Base-by-base conservation (phyloP, 2,888 invertebrate species). In the Kuschelorhynchus macadamiae region DNA sequence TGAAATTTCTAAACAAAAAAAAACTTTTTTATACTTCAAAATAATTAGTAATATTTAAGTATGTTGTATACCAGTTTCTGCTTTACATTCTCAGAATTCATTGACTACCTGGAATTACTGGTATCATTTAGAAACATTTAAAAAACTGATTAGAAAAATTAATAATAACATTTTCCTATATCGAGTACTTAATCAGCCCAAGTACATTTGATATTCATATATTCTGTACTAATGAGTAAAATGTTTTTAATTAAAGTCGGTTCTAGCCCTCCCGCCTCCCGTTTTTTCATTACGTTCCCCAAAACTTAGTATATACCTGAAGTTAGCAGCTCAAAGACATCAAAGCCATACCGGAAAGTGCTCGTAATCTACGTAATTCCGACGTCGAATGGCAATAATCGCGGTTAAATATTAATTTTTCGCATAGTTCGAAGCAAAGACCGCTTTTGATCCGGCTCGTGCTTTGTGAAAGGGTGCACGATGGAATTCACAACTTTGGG, bases 321-420 rank as follows among this genome's bases (percentile, higher is more conserved):
- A 60, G 49, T 59, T 55, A 12, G 50, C 12, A 46, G 8, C 59
- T 67, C 70, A 70, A 70, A 70, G 70, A 67, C 70, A 70, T 70
- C 70, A 70, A 70, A 70, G 70, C 67, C 67, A 49, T 67, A 46
- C 70, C 70, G 59, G 62, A 59, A 67, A 67, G 67, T 64, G 70
- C 67, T 67, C 55, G 59, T 70, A 70, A 70, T 70, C 70, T 59
- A 57, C 66, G 66, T 66, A 70, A 70, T 70, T 70, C 49, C 62
- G 57, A 56, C 67, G 67, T 57, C 59, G 67, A 66, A 67, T 41
- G 64, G 55, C 62, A 67, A 70, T 70, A 67, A 67, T 67, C 67
- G 70, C 63, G 77, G 80, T 77, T 76, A 81, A 80, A 81, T 81
- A 82, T 81, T 82, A 82, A 82, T 82, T 82, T 82, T 82, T 82